Evolutionary conservation across 2,888 invertebrate species (phyloP), one percentile per base, ranked within the genome.

Genomic region (Euzetes globulus): DNA sequence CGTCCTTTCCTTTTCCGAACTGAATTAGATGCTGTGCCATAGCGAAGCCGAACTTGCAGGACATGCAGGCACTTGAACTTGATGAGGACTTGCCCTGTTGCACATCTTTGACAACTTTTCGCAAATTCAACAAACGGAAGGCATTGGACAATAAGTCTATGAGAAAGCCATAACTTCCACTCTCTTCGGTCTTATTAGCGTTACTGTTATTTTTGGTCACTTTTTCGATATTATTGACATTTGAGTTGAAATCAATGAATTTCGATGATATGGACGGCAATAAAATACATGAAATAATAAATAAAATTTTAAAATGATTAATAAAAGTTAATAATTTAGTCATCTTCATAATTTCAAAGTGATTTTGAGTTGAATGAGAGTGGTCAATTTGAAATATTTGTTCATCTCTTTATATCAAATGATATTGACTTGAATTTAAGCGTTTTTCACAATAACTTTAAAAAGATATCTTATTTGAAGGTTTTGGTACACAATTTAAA

Each of bases 1-100:
- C 78, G 25, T 78, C 76, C 41, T 76, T 77, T 11, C 75, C 50
- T 65, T 73, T 77, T 25, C 78, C 79, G 27, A 29, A 72, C n/a
- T 77, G 76, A 17, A 78, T 68, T 17, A 77, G 72, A 50, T 77
- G 74, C 68, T 78, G 77, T 17, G 78, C 45, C 47, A 77, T 58
- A 1, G 76, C 52, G 13, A 79, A 75, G 13, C 71, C 75, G 50
- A 78, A 73, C 55, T 75, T 76, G 37, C 79, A 79, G 0, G 77
- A 47, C 47, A 71, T 58, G 19, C 74, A 74, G 17, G 74, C 71
- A 11, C 74, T 71, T 15, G 74, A 19, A 19, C 37, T 11, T 6
- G 70, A 45, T 5, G 71, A 65, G 6, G 74, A 71, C 19, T 71
- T 71, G 27, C 72, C 63, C n/a, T 37, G 41, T 41, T 74, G 74